Conservation (phyloP, 2,888 invertebrate genomes). For the Zhuqinia jingwanae region DNA sequence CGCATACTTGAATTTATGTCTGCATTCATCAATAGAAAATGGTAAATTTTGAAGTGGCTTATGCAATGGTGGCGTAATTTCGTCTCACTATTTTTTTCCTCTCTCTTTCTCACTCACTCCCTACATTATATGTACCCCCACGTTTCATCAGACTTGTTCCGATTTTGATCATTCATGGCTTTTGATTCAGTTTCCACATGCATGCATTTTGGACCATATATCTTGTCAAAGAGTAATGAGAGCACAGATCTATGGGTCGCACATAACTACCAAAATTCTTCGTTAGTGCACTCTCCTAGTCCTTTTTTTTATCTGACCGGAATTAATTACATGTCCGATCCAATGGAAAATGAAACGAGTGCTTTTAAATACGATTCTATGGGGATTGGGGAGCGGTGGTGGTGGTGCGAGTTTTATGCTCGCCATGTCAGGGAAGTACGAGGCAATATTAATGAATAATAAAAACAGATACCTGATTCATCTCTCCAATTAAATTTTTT, state of each 20-base stretch:
- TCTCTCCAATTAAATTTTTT: too few relatives aligned
- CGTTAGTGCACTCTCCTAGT: background rate
- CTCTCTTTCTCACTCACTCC: too few relatives aligned
- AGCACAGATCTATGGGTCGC: background rate
- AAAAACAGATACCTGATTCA: conserved; percentile 18
- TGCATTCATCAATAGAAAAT: background rate
- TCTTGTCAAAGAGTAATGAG: background rate
- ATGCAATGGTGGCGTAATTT: too few relatives aligned
- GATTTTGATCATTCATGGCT: conserved; percentile 31
- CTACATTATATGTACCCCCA: too few relatives aligned
- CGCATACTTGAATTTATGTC: background rate
- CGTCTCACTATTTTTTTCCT: too few relatives aligned
- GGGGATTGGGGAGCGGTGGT: conserved; percentile 18
- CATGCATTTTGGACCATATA: conserved; percentile 14
- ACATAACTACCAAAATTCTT: background rate
- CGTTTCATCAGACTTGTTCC: too few relatives aligned
- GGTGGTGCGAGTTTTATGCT: conserved; percentile 8
- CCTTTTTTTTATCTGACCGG: background rate
- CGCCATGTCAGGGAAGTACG: background rate
- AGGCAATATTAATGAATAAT: background rate
- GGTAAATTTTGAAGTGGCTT: background rate
- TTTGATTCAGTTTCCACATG: conserved; percentile 38
- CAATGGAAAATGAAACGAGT: conserved; percentile 48
- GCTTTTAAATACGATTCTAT: background rate
- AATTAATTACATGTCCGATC: conserved; percentile 60